Percentiles rank a stretch among this genome's conserved stretches.
Evolutionary conservation across 2,113 vertebrate genomes (phyloP).

Genomic region (Galemys pyrenaicus): DNA sequence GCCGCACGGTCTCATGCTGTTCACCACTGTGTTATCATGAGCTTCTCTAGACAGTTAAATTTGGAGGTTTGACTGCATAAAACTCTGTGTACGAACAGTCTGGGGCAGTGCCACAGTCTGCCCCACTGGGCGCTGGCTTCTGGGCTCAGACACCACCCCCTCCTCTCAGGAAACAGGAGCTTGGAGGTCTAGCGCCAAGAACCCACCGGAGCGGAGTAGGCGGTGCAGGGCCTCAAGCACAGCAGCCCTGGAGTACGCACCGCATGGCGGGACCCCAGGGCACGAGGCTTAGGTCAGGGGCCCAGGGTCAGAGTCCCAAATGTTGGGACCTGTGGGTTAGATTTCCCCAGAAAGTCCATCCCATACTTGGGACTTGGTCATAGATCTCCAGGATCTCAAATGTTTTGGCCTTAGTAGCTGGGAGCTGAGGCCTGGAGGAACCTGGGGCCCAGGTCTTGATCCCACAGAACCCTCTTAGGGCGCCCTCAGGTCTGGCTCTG

Average conservation of each 20-base stretch:
- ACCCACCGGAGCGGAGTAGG: not conserved
- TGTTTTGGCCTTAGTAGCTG: not conserved
- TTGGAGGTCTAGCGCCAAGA: not conserved
- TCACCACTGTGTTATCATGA: not conserved
- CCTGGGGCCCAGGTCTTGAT: not conserved
- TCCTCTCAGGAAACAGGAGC: not conserved
- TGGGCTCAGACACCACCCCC: not conserved
- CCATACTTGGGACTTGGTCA: not conserved
- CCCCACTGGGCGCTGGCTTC: not conserved
- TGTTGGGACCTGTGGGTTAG: not conserved
- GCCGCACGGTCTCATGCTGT: fast-evolving
- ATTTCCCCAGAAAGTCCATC: not conserved
- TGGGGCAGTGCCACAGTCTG: not conserved
- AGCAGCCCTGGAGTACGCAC: not conserved
- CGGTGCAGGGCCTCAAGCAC: not conserved
- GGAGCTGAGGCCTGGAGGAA: not conserved
- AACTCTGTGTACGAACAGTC: not conserved
- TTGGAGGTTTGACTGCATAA: not conserved
- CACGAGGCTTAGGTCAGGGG: not conserved
- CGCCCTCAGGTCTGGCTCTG: not conserved
- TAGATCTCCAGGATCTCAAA: not conserved
- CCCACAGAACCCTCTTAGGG: no score
- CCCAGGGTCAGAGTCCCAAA: not conserved
- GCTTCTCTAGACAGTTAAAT: not conserved
- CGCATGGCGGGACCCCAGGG: not conserved